Evolutionary conservation across 2,888 invertebrate genomes (phyloP).

Genomic region (Bhutanitis thaidina): DNA sequence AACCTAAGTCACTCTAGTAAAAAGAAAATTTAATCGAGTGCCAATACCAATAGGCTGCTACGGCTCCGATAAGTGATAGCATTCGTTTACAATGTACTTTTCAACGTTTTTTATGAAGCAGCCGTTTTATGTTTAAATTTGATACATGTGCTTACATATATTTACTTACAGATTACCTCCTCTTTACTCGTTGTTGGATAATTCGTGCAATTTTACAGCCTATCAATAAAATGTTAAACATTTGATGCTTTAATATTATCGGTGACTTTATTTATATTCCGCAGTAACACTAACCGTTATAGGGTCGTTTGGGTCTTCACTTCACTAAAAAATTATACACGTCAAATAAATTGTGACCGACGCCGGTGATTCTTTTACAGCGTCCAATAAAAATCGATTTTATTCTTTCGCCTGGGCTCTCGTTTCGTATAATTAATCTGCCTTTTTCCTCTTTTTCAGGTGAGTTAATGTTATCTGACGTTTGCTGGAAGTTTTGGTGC

Average conservation of each 20-base stretch:
- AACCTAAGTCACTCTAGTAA: too few relatives aligned
- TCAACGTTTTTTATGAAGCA: too few relatives aligned
- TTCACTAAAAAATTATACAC: slow-evolving; percentile 28
- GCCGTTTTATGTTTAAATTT: too few relatives aligned
- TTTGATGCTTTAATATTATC: background rate
- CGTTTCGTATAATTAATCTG: slow-evolving; percentile 39
- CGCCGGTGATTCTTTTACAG: slow-evolving; percentile 33
- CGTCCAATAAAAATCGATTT: slow-evolving; percentile 36
- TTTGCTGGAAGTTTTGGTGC: slow-evolving; percentile 23
- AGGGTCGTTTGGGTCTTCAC: slow-evolving; percentile 23
- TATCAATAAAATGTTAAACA: too few relatives aligned
- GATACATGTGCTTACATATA: too few relatives aligned
- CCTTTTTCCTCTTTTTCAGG: slow-evolving; percentile 45
- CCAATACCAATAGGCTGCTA: too few relatives aligned
- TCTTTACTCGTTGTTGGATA: too few relatives aligned
- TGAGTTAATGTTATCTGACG: slow-evolving; percentile 35
- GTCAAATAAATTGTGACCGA: slow-evolving; percentile 37
- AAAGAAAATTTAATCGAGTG: too few relatives aligned
- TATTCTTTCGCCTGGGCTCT: slow-evolving; percentile 29
- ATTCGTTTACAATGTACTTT: too few relatives aligned
- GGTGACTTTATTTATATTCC: background rate
- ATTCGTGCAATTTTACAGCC: too few relatives aligned
- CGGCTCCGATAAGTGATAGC: too few relatives aligned
- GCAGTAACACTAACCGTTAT: slow-evolving; percentile 20
- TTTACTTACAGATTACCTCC: too few relatives aligned